Conservation (phyloP, 2,888 invertebrate species). For the Nephrotoma guestfalica region DNA sequence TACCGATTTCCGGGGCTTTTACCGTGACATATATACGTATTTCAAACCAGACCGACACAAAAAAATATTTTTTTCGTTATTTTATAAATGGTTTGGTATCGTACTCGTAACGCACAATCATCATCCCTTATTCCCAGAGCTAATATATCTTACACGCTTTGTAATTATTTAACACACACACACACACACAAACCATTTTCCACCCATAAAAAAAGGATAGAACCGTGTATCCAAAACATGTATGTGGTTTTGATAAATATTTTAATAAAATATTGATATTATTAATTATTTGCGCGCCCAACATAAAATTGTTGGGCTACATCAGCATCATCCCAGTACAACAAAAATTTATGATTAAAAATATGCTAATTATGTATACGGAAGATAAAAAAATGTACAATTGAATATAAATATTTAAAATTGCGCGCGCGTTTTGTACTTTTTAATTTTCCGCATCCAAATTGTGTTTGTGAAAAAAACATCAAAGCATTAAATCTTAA, state of each 20-base stretch:
- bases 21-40: not conserved
- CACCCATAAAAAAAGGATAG: not conserved
- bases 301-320: not conserved
- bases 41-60: not conserved
- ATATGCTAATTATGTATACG: not conserved
- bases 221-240: not conserved
- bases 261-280: not conserved
- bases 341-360: not conserved
- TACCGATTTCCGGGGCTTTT: no score
- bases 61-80: not conserved
- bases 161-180: not conserved
- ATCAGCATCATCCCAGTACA: not conserved
- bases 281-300: not conserved
- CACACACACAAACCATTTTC: not conserved
- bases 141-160: not conserved
- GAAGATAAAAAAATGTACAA: not conserved
- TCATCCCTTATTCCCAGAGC: not conserved
- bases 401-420: not conserved
- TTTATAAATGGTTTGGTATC: not conserved
- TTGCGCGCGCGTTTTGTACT: not conserved
- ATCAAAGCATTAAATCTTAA: not conserved
- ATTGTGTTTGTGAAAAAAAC: not conserved
- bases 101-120: not conserved
- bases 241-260: not conserved
- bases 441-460: not conserved